Evolutionary conservation across 2,888 invertebrate genomes (phyloP), one percentile per base, ranked within the genome.

Genomic region (Trypoxylon attenuatum): DNA sequence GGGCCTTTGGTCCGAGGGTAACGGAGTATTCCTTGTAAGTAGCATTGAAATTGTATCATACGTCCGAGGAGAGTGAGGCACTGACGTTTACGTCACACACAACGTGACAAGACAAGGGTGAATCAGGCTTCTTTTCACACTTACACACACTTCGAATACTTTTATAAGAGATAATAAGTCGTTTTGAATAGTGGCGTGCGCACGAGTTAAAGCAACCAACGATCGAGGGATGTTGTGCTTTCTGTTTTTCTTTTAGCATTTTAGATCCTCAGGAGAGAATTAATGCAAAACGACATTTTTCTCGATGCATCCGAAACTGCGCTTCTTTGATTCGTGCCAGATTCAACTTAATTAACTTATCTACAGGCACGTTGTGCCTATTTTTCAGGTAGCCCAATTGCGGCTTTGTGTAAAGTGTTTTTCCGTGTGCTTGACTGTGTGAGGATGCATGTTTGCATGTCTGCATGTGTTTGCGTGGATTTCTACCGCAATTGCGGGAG

Each of bases 401-500:
- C 2, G 13, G 13, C 33, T 23, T 55, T 47, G 43, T 67, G 25
- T 22, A 47, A 18, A 59, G 38, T 47, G 66, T 42, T 59, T 19
- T 25, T n/a, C n/a, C n/a, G n/a, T n/a, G n/a, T n/a, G n/a, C n/a
- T n/a, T n/a, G 2, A 15, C 38, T n/a, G 4, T 5, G 4, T 10
- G 38, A 15, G 6, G 38, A 38, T 38, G 5, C 38, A 15, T n/a
- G 6, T 38, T n/a, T 38, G 16, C 8, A 15, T 45, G 42, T 22
- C 19, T 49, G 45, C 22, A 8, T 39, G 25, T 45, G 22, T 18
- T 43, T 52, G 16, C 41, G 41, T 41, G 16, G 27, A 45, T 62
- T 29, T 6, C 38, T 47, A 50, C 51, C 50, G 53, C 42, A 43
- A 41, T 41, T 57, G 51, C 63, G 41, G 47, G 57, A 59, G 65